Evolutionary conservation across 2,888 invertebrate species (phyloP), one percentile per base, ranked within the genome.

Genomic region (Mythimna lalbum): DNA sequence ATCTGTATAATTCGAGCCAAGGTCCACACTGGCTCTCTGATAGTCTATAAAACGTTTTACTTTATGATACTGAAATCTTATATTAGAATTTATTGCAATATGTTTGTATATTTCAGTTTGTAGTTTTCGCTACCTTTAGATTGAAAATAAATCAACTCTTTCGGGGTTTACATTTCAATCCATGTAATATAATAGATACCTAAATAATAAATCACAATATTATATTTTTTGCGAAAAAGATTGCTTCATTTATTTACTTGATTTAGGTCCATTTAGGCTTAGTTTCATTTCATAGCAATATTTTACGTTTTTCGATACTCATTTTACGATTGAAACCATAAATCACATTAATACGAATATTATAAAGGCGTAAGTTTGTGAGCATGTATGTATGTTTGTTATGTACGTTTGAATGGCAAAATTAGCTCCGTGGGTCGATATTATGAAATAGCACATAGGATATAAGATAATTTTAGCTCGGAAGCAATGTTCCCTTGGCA

Each of bases 21-120:
- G 80, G 73, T 68, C 70, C 63, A 65, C 50, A 33, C 70, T 69
- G 61, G 57, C 68, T 84, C 80, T 84, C 78, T 27, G 43, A 67
- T 70, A 80, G 76, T 75, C 79, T 63, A 85, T 85, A 86, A 86
- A 82, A 76, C 63, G 76, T 76, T 86, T 78, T 62, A 74, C 71
- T 82, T 82, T 83, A 85, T 73, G 57, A 63, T 68, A 68, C 69
- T 70, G 27, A 73, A 68, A 63, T 67, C 3, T 50, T 49, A 27
- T 66, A 69, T 49, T 57, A 63, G 43, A 71, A 61, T 71, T 56
- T 66, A 66, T 65, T 2, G 56, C 23, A 33, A 27, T 55, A 57
- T 49, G 10, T 55, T 60, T 50, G 19, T 67, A 5, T 47, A 69
- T 31, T 53, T 2, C 17, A 43, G 17, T 43, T 43, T 23, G 19